Evolutionary conservation across 2,888 invertebrate genomes (phyloP).

Genomic region (Drosophila tripunctata): DNA sequence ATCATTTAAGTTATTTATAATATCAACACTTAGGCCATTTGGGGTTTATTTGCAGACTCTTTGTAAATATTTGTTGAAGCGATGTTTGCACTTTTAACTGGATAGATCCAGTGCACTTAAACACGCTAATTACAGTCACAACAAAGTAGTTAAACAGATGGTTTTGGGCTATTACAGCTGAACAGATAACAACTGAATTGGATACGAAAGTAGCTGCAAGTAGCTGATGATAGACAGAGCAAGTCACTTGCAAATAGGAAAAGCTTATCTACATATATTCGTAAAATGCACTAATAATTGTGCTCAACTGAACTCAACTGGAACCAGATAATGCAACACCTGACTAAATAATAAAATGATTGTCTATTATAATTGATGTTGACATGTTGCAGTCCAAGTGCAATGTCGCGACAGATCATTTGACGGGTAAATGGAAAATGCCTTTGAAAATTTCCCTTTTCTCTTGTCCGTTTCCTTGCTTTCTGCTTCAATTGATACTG

Average conservation of each 20-base stretch:
- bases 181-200: slow-evolving; percentile 44
- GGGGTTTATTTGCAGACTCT: slow-evolving; percentile 37
- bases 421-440: slow-evolving; percentile 1
- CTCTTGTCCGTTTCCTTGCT: background rate
- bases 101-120: slow-evolving; percentile 76
- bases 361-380: slow-evolving; percentile 35
- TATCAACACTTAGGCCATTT: background rate
- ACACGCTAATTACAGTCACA: slow-evolving; percentile 46
- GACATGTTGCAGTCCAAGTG: slow-evolving; percentile 41
- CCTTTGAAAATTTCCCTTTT: background rate
- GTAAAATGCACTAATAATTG: slow-evolving; percentile 7
- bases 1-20: slow-evolving; percentile 21
- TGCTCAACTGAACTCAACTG: background rate
- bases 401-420: slow-evolving; percentile 45
- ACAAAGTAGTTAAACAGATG: slow-evolving; percentile 29
- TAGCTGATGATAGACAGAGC: slow-evolving; percentile 22
- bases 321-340: slow-evolving; percentile 20
- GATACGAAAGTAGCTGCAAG: slow-evolving; percentile 6
- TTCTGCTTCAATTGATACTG: slow-evolving; percentile 16
- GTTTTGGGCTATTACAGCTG: slow-evolving; percentile 10
- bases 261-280: slow-evolving; percentile 27
- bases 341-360: slow-evolving; percentile 9
- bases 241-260: slow-evolving; percentile 14
- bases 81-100: slow-evolving; percentile 67
- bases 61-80: slow-evolving; percentile 27